A percentile compares a stretch with the other conserved stretches of the same genome.
phyloP scores from a whole-genome alignment of 2,888 invertebrate species.

The Noctua janthe region DNA sequence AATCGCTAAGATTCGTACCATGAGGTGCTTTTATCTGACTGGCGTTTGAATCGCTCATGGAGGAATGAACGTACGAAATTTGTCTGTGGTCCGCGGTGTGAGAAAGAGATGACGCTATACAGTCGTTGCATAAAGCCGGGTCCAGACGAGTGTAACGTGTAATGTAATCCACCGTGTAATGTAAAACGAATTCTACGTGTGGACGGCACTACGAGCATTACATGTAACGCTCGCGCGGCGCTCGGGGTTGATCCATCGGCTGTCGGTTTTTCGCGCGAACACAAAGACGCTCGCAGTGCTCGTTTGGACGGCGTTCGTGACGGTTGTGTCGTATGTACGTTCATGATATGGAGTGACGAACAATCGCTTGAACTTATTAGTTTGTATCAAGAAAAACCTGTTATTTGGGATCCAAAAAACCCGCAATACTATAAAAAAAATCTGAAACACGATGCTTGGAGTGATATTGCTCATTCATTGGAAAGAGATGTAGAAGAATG shows the following conservation, averaged over 20 bases:
- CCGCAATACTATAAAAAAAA: conserved; percentile 11
- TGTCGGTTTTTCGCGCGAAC: conserved; percentile 51
- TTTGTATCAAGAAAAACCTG: neutral
- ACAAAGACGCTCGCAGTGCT: conserved; percentile 43
- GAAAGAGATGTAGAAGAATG: conserved; percentile 57
- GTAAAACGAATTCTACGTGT: too few species aligned
- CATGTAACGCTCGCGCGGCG: conserved; percentile 46
- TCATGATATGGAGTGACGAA: conserved; percentile 1
- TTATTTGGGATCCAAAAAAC: conserved; percentile 2
- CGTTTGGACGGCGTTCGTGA: conserved; percentile 18
- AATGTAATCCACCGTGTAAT: too few species aligned
- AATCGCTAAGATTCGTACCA: too few species aligned
- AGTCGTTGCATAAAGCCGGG: too few species aligned
- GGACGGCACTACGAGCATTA: conserved; percentile 25
- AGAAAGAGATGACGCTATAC: too few species aligned
- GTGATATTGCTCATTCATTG: conserved; percentile 61
- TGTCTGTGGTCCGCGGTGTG: too few species aligned
- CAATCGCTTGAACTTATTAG: conserved; percentile 1
- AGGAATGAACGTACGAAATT: too few species aligned
- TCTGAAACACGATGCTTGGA: conserved; percentile 55
- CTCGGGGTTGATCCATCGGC: conserved; percentile 45
- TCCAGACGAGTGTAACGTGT: too few species aligned
- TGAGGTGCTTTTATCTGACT: too few species aligned
- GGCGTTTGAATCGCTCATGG: too few species aligned
- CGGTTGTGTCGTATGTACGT: conserved; percentile 21